These are phyloP conservation scores for Leptinotarsa peninsularis DNA, from an alignment of 2,888 invertebrate genomes.

Conservation along the genomic window DNA sequence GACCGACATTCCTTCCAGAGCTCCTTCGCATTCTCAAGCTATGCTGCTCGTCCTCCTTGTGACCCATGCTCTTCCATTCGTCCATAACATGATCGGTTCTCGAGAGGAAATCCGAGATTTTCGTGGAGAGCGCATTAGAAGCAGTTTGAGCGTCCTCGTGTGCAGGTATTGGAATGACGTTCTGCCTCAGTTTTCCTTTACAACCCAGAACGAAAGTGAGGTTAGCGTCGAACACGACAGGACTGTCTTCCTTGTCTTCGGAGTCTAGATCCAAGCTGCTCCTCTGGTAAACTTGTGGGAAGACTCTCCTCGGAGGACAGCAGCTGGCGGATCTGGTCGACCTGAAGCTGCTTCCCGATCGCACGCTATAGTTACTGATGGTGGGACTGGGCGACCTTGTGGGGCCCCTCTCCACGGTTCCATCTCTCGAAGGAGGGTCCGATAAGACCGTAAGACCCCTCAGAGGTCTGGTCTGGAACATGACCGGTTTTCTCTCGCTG, in stretches of 20 bases:
- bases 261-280: constrained; percentile 69
- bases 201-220: constrained; percentile 83
- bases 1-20: constrained; percentile 66
- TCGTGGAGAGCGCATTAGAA: constrained; percentile 79
- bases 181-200: constrained; percentile 76
- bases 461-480: constrained; percentile 62
- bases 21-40: constrained; percentile 53
- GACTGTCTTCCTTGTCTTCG: constrained; percentile 77
- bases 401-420: constrained; percentile 43
- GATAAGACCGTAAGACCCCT: constrained; percentile 62
- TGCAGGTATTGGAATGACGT: constrained; percentile 79
- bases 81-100: constrained; percentile 90
- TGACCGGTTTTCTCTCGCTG: constrained; percentile 51
- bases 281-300: constrained; percentile 72
- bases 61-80: constrained; percentile 83
- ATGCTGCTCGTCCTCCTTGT: constrained; percentile 67
- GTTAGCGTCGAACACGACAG: constrained; percentile 86
- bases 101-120: constrained; percentile 83
- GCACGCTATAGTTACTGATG: constrained; percentile 38
- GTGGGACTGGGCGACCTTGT: constrained; percentile 53
- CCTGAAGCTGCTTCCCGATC: constrained; percentile 61
- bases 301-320: constrained; percentile 75
- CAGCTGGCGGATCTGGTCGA: constrained; percentile 62
- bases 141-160: constrained; percentile 82
- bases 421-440: constrained; percentile 44